Conservation (phyloP, 2,113 vertebrate species). For the Lanius collurio region DNA sequence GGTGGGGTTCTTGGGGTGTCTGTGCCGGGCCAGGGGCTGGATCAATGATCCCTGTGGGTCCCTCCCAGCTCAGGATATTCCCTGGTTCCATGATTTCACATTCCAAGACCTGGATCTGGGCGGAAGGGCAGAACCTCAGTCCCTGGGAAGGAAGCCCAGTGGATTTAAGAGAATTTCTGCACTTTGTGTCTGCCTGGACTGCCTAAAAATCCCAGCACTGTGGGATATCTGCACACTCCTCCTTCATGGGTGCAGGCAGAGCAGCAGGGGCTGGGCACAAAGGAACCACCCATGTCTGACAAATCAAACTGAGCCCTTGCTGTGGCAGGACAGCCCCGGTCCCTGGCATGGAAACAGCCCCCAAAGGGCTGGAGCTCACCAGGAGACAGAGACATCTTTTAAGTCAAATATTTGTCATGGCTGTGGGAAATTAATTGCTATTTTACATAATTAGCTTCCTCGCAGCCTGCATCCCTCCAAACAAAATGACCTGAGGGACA, state of each 20-base stretch:
- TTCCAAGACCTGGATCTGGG: not conserved
- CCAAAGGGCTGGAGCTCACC: not conserved
- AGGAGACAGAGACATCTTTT: not conserved
- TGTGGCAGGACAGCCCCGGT: not conserved
- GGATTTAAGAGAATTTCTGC: not conserved
- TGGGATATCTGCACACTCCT: not conserved
- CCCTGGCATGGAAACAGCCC: not conserved
- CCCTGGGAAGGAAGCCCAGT: not conserved
- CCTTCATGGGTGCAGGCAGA: not conserved
- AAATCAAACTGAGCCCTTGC: not conserved
- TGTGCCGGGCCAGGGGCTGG: not conserved
- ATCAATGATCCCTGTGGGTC: not conserved
- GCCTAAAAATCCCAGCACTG: not conserved
- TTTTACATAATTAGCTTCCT: constrained; percentile 45
- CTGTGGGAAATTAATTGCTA: constrained; percentile 43
- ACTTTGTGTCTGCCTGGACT: not conserved
- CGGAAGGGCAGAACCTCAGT: not conserved
- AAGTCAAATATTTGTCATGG: constrained; percentile 37
- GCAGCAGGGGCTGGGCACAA: not conserved
- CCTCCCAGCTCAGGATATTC: not conserved
- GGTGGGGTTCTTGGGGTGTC: not conserved
- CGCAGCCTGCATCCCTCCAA: not conserved
- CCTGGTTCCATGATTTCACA: not conserved
- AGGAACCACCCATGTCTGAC: accelerated
- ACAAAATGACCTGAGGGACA: constrained; percentile 51